Conservation (phyloP, 2,113 vertebrate genomes). For the Ciconia stormi region DNA sequence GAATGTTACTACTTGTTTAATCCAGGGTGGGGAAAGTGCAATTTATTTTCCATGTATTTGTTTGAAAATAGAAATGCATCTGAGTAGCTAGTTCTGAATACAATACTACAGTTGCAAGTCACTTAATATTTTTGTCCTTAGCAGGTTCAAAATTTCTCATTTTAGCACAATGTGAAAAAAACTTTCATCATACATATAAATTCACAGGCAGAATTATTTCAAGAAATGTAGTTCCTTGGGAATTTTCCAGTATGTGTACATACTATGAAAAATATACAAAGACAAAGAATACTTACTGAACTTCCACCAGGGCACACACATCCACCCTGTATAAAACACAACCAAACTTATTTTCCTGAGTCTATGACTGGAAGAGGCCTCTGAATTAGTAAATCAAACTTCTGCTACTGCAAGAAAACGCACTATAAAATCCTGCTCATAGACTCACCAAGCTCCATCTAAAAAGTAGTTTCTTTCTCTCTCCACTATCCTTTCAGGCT, state of each 20-base stretch:
- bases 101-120: background rate
- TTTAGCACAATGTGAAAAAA: background rate
- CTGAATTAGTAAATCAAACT: background rate
- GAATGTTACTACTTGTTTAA: background rate
- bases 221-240: background rate
- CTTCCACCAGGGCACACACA: constrained; percentile 56
- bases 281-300: constrained; percentile 35
- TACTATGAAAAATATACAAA: background rate
- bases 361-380: background rate
- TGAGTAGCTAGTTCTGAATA: background rate
- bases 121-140: background rate
- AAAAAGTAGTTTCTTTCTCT: background rate
- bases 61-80: background rate
- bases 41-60: background rate
- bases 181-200: background rate
- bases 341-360: constrained; percentile 7
- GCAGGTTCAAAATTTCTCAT: background rate
- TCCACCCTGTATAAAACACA: constrained; percentile 58
- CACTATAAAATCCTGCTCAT: background rate
- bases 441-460: background rate
- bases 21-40: background rate
- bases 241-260: background rate
- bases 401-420: background rate
- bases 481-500: background rate
- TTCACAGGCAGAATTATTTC: background rate